These are phyloP conservation scores for Chrysopilus asiliformis DNA, from an alignment of 2,888 invertebrate genomes.

Conservation along the genomic window DNA sequence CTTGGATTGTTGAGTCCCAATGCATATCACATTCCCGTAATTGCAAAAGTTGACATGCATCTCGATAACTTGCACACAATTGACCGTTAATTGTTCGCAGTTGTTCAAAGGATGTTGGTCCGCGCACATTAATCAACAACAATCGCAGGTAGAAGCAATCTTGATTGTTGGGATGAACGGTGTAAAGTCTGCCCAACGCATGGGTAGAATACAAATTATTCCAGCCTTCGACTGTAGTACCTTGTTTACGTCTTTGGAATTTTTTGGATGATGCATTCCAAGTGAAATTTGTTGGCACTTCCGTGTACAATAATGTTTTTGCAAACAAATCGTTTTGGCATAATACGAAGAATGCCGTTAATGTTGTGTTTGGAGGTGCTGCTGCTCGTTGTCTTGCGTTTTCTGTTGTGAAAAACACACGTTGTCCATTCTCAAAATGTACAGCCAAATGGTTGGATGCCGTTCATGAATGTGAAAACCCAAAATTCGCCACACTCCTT, in stretches of 20 bases:
- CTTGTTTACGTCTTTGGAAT: constrained; percentile 24
- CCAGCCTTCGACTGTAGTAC: constrained; percentile 19
- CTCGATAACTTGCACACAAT: constrained; percentile 24
- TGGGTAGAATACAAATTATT: constrained; percentile 21
- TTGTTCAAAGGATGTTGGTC: constrained; percentile 22
- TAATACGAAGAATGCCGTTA: constrained; percentile 23
- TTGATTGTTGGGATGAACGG: constrained; percentile 25
- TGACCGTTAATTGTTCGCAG: constrained; percentile 26
- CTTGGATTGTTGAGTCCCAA: constrained; percentile 18
- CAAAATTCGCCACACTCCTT: constrained; percentile 17
- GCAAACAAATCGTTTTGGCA: constrained; percentile 21
- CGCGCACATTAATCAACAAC: constrained; percentile 16
- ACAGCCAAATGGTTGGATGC: constrained; percentile 13
- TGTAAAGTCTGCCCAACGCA: constrained; percentile 25
- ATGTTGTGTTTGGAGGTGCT: constrained; percentile 13
- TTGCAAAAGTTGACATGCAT: constrained; percentile 23
- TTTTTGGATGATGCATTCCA: constrained; percentile 23
- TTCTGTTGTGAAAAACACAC: constrained; percentile 22
- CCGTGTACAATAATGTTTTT: constrained; percentile 24
- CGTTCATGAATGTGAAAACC: constrained; percentile 16
- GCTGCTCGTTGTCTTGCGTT: constrained; percentile 14
- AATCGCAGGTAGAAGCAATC: constrained; percentile 12
- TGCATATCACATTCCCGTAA: constrained; percentile 23
- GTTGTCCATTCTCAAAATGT: no score
- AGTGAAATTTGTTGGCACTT: constrained; percentile 21